Percentiles rank a stretch among this genome's conserved stretches.
Conservation (phyloP, 2,113 vertebrate genomes). For the Symphodus melops region DNA sequence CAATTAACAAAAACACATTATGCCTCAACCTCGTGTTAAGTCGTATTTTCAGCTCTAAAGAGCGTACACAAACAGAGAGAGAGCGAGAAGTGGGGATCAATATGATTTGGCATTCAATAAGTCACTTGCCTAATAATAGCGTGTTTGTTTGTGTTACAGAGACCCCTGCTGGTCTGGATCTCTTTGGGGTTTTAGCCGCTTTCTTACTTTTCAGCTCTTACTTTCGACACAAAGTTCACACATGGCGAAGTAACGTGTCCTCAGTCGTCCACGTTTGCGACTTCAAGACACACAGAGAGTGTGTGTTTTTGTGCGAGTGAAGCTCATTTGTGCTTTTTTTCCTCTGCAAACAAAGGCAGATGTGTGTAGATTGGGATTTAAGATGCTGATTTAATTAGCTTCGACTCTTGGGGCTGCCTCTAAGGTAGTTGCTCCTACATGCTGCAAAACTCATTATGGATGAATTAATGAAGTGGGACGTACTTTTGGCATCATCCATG, state of each 20-base stretch:
- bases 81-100: slow-evolving; percentile 26
- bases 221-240: not conserved
- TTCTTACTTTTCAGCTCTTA: not conserved
- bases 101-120: slow-evolving; percentile 23
- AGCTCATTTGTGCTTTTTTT: slow-evolving; percentile 49
- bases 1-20: slow-evolving; percentile 45
- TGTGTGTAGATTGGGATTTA: slow-evolving; percentile 73
- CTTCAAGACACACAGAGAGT: not conserved
- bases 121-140: not conserved
- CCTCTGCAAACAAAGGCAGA: slow-evolving; percentile 74
- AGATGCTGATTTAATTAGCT: slow-evolving; percentile 80
- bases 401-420: slow-evolving; percentile 70
- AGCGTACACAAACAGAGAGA: not conserved
- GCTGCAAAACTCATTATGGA: slow-evolving; percentile 81
- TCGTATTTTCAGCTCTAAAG: slow-evolving; percentile 40
- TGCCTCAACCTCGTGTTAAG: slow-evolving; percentile 50
- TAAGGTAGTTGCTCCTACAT: slow-evolving; percentile 77
- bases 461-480: slow-evolving; percentile 83
- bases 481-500: slow-evolving; percentile 74
- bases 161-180: slow-evolving; percentile 71
- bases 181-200: not conserved
- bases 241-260: not conserved
- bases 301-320: slow-evolving; percentile 11
- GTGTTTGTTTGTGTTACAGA: slow-evolving; percentile 66
- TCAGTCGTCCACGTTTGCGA: not conserved